phyloP scores from a whole-genome alignment of 2,888 invertebrate species.

The Tenodera sinensis region DNA sequence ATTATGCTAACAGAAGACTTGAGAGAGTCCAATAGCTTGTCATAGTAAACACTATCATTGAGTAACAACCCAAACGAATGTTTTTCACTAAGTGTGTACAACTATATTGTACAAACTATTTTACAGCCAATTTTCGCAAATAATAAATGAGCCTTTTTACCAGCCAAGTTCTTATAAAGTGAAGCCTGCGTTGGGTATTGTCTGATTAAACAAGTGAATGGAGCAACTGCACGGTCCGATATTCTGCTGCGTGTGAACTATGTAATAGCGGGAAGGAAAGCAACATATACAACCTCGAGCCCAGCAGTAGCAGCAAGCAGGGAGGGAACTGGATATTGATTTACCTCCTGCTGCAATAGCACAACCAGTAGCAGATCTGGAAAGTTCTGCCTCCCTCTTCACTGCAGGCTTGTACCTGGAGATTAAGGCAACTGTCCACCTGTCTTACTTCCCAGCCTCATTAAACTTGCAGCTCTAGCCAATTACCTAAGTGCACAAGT shows the following conservation, averaged over 20 bases:
- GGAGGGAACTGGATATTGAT: not conserved
- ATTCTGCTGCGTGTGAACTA: not conserved
- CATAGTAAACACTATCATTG: too few relatives aligned
- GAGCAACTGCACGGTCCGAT: not conserved
- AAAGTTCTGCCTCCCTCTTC: not conserved
- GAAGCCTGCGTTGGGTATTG: too few relatives aligned
- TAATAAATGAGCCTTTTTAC: too few relatives aligned
- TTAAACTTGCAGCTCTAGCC: not conserved
- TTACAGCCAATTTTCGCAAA: too few relatives aligned
- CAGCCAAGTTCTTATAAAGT: too few relatives aligned
- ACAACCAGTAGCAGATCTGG: not conserved
- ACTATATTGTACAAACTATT: too few relatives aligned
- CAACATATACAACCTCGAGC: not conserved
- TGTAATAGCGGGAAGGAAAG: not conserved
- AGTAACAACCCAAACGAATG: too few relatives aligned
- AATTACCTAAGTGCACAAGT: not conserved
- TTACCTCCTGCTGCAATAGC: not conserved
- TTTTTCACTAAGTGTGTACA: too few relatives aligned
- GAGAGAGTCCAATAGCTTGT: too few relatives aligned
- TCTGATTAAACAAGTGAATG: not conserved
- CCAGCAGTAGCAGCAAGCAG: not conserved
- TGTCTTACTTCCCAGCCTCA: not conserved
- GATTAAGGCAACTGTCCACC: not conserved
- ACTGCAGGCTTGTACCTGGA: not conserved
- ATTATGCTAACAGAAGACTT: too few relatives aligned